Base-by-base conservation (phyloP, 1,140 invertebrate species). In the Camponotus vicinus region DNA sequence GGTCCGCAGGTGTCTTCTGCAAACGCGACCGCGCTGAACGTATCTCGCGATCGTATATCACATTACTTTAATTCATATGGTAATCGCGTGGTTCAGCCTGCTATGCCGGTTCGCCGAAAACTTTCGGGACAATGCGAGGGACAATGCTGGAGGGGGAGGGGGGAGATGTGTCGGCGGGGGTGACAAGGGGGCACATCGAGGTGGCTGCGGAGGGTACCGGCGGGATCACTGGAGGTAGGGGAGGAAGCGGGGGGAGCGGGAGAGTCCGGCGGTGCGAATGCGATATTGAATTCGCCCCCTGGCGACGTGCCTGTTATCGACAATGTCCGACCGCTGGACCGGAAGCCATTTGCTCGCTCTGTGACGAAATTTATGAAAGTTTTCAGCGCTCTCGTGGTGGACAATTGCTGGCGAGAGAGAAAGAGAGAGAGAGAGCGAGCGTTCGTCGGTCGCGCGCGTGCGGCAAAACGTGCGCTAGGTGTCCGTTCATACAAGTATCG, bases 1-100 rank as follows among this genome's bases (percentile, higher is more conserved):
- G 67, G 87, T 40, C 59, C 59, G 85, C 85, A 89, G 55, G 15
- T 63, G 78, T 73, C 90, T 85, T 90, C 80, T 88, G 87, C 88
- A 86, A 86, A 84, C 49, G 75, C 59, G 76, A 34, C 27, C 75
- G 32, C 32, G 77, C 80, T 87, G 86, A 69, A 73, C 79, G 78
- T 86, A 63, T 52, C 88, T 63, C 63, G 86, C 57, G 88, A 90
- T 90, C 92, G 89, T 95, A 94, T 92, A 94, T 95, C 93, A 94
- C 90, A 92, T 93, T 93, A 93, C 91, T 95, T 94, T 95, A 94
- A 95, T 95, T 95, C 94, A 95, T 95, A 95, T 95, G 94, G 92
- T 95, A 95, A 95, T 95, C 87, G 86, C 82, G 79, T 63, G 75
- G 88, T 88, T 88, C 88, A 92, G 90, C 85, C 69, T 52, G 86